phyloP scores from a whole-genome alignment of 2,888 invertebrate genomes.

The Stratiomys singularior region DNA sequence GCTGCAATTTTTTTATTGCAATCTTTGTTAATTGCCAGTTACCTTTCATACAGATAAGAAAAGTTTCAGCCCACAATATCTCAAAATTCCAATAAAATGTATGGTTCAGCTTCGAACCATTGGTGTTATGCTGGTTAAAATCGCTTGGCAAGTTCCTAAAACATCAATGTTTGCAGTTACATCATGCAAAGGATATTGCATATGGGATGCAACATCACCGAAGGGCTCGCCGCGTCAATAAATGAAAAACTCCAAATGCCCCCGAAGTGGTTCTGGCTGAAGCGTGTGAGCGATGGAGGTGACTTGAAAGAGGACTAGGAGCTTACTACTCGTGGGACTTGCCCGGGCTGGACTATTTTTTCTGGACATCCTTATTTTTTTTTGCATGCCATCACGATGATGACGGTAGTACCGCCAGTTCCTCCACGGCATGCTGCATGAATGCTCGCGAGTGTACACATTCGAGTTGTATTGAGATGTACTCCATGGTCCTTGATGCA shows the following conservation, averaged over 20 bases:
- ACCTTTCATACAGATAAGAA: neutral
- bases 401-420: neutral
- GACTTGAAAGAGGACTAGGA: constrained; percentile 22
- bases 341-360: constrained; percentile 46
- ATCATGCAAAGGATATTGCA: constrained; percentile 49
- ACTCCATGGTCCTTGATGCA: constrained; percentile 50
- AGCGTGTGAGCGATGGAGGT: constrained; percentile 33
- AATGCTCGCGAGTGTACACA: constrained; percentile 42
- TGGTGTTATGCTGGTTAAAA: neutral
- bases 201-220: constrained; percentile 47
- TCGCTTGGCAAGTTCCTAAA: neutral
- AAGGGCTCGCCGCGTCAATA: constrained; percentile 29
- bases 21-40: too few relatives aligned
- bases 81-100: neutral
- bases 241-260: constrained; percentile 31
- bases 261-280: constrained; percentile 28
- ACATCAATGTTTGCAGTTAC: constrained; percentile 49
- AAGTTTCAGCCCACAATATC: neutral
- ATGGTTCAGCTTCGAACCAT: neutral
- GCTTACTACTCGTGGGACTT: constrained; percentile 51
- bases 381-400: constrained; percentile 15
- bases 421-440: constrained; percentile 8
- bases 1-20: too few relatives aligned
- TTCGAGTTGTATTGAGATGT: constrained; percentile 52
- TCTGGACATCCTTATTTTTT: constrained; percentile 47